Evolutionary conservation across 2,113 vertebrate genomes (phyloP).

Genomic region (Laterallus jamaicensis): DNA sequence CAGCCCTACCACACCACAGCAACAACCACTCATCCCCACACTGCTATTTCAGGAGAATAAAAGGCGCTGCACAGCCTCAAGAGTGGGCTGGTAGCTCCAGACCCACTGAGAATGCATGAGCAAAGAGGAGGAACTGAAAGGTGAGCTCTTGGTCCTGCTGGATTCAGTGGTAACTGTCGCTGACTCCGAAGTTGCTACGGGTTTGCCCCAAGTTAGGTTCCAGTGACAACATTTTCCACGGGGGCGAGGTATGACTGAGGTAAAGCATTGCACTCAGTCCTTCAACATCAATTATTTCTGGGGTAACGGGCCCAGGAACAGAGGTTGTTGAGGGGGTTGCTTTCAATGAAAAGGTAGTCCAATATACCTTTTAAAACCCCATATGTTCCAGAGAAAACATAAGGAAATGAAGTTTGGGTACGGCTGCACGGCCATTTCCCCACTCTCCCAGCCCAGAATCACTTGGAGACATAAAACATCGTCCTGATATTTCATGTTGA

Average conservation of each 20-base stretch:
- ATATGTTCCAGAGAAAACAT: conserved; percentile 26
- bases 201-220: not conserved
- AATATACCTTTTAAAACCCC: conserved; percentile 42
- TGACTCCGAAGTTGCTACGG: too few relatives aligned
- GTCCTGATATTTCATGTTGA: conserved; percentile 50
- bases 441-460: conserved; percentile 45
- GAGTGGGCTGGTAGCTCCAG: not conserved
- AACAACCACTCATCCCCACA: not conserved
- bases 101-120: not conserved
- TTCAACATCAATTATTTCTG: conserved; percentile 24
- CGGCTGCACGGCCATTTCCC: not conserved
- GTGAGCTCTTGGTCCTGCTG: not conserved
- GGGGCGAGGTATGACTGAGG: not conserved
- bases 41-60: not conserved
- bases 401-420: conserved; percentile 26
- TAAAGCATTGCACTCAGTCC: conserved; percentile 38
- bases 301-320: not conserved
- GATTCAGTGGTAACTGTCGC: not conserved
- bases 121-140: not conserved
- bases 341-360: conserved; percentile 42
- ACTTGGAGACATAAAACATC: conserved; percentile 44
- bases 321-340: not conserved
- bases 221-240: not conserved
- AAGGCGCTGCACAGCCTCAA: not conserved
- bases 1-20: not conserved